Evolutionary conservation across 2,888 invertebrate genomes (phyloP).

Genomic region (Syritta pipiens): DNA sequence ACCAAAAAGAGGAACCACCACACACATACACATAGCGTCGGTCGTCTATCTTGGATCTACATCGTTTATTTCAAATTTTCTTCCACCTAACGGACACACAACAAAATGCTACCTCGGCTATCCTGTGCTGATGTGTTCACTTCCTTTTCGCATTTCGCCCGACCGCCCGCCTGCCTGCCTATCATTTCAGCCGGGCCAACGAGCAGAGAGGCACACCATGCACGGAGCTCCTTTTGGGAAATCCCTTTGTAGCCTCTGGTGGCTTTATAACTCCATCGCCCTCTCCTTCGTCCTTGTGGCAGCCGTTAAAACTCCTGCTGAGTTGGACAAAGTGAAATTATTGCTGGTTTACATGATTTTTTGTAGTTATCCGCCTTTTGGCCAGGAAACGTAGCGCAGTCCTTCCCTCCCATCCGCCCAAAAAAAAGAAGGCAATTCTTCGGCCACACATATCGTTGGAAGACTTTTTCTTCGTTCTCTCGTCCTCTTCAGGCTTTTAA

Average conservation of each 20-base stretch:
- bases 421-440: conserved; percentile 20
- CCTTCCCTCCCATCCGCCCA: conserved; percentile 16
- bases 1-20: conserved; percentile 9
- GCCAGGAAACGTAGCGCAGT: conserved; percentile 59
- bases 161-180: conserved; percentile 10
- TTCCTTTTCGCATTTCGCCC: conserved; percentile 26
- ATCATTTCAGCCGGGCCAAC: conserved; percentile 30
- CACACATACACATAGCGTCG: not conserved
- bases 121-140: conserved; percentile 53
- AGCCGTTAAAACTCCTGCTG: conserved; percentile 63
- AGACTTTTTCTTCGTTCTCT: conserved; percentile 1
- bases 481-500: conserved; percentile 37
- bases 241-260: conserved; percentile 22
- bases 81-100: conserved; percentile 62
- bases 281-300: conserved; percentile 44
- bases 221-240: conserved; percentile 38
- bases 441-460: not conserved
- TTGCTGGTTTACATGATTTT: conserved; percentile 69
- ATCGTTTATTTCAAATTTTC: conserved; percentile 67
- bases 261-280: conserved; percentile 20
- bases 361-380: conserved; percentile 56
- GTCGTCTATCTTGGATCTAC: conserved; percentile 61
- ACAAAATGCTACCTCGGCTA: conserved; percentile 58
- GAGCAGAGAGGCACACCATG: conserved; percentile 6
- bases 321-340: conserved; percentile 68